A percentile compares a stretch with the other conserved stretches of the same genome.
phyloP scores from a whole-genome alignment of 2,113 vertebrate genomes.

The Gavia stellata region DNA sequence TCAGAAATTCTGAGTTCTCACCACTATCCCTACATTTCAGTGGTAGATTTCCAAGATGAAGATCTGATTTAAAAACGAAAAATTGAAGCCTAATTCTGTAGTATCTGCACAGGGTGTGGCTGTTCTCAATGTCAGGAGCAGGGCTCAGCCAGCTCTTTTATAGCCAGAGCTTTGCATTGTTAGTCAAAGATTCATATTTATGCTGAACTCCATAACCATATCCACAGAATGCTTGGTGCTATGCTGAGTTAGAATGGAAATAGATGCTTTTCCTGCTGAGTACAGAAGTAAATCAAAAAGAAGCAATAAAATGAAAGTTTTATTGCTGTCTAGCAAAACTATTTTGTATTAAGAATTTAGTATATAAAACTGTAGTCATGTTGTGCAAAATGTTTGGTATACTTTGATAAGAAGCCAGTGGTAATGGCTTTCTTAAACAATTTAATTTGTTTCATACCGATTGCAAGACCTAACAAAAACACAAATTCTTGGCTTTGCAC shows the following conservation, averaged over 20 bases:
- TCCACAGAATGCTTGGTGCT: background rate
- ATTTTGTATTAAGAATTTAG: conserved; percentile 13
- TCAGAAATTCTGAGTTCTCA: background rate
- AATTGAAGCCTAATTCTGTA: background rate
- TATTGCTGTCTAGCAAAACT: background rate
- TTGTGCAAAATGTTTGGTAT: conserved; percentile 7
- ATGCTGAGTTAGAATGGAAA: background rate
- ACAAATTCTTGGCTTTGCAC: background rate
- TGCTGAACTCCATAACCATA: background rate
- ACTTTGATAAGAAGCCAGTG: conserved; percentile 17
- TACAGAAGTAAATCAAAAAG: conserved; percentile 27
- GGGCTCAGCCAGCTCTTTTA: background rate
- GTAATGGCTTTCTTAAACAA: conserved; percentile 14
- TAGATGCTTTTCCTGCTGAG: conserved; percentile 2
- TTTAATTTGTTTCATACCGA: background rate
- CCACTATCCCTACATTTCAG: background rate
- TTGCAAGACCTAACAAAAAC: background rate
- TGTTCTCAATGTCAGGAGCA: background rate
- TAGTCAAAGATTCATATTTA: background rate
- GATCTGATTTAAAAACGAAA: background rate
- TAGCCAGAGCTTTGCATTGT: background rate
- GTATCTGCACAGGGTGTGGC: background rate
- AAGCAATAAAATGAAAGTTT: conserved; percentile 33
- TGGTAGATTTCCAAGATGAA: background rate
- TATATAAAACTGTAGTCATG: background rate